Percentiles rank a stretch among this genome's conserved stretches.
Conservation (phyloP, 1,140 invertebrate species). For the Cydia splendana region DNA sequence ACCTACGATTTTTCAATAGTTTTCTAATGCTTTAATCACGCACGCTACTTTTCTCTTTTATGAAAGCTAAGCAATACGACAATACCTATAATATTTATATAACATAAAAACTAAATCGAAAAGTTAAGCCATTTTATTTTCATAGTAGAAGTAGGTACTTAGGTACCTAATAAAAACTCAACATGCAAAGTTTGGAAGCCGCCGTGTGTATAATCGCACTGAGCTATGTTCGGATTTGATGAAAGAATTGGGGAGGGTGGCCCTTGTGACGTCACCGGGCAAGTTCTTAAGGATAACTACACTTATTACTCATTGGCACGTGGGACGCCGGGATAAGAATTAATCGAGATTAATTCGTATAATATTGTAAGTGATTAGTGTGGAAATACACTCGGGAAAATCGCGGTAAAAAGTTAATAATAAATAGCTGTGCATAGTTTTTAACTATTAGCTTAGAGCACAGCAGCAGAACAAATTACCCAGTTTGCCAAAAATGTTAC, state of each 20-base stretch:
- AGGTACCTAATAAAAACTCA: not conserved
- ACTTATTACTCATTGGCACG: conserved; percentile 10
- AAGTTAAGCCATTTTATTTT: not conserved
- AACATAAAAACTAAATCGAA: not conserved
- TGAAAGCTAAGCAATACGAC: not conserved
- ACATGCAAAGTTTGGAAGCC: conserved; percentile 53
- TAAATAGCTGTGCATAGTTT: too few species aligned
- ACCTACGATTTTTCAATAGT: too few species aligned
- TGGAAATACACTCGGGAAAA: too few species aligned
- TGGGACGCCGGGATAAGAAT: conserved; percentile 10
- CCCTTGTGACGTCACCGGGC: conserved; percentile 59
- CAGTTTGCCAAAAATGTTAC: too few species aligned
- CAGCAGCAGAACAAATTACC: too few species aligned
- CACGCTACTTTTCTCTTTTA: not conserved
- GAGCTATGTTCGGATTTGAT: conserved; percentile 64
- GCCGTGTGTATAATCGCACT: conserved; percentile 71
- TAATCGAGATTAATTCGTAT: conserved; percentile 2
- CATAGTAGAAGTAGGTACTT: not conserved
- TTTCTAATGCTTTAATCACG: not conserved
- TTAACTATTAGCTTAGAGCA: too few species aligned
- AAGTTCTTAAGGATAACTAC: not conserved
- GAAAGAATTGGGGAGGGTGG: conserved; percentile 60
- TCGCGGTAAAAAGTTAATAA: too few species aligned
- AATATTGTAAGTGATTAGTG: not conserved
- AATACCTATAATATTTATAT: not conserved